Evolutionary conservation across 2,888 invertebrate species (phyloP).

Genomic region (Opisthograptis luteolata): DNA sequence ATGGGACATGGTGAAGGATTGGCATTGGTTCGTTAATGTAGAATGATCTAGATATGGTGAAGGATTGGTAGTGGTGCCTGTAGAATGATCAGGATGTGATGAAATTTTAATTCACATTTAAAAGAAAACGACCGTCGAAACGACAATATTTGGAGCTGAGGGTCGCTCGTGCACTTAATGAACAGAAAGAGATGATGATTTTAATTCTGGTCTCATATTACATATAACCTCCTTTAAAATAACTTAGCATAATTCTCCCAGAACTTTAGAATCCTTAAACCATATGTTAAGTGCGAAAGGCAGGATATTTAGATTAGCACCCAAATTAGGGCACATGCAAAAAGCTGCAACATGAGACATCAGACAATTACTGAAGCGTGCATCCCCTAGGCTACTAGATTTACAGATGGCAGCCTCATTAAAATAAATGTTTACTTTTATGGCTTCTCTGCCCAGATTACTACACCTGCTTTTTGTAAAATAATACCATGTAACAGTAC

Average conservation of each 20-base stretch:
- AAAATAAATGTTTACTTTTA: conserved; percentile 52
- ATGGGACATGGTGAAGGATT: conserved; percentile 21
- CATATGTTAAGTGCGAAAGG: not conserved
- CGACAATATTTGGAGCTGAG: no score
- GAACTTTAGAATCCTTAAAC: not conserved
- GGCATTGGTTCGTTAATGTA: not conserved
- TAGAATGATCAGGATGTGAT: not conserved
- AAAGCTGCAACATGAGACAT: conserved; percentile 25
- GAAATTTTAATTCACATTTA: conserved; percentile 6
- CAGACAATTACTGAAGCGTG: conserved; percentile 42
- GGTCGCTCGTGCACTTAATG: no score
- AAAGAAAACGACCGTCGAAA: not conserved
- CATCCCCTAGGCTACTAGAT: conserved; percentile 47
- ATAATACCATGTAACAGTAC: conserved; percentile 38
- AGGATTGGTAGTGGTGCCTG: not conserved
- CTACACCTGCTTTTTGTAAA: conserved; percentile 50
- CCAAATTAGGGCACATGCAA: conserved; percentile 18
- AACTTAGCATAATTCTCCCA: not conserved
- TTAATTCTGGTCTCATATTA: no score
- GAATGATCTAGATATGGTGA: not conserved
- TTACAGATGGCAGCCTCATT: conserved; percentile 45
- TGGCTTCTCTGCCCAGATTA: conserved; percentile 54
- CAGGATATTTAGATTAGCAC: conserved; percentile 11
- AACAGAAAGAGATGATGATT: no score
- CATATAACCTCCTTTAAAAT: not conserved